These are phyloP conservation scores for Thymelicus lineola DNA, from an alignment of 2,888 invertebrate species.

Conservation along the genomic window DNA sequence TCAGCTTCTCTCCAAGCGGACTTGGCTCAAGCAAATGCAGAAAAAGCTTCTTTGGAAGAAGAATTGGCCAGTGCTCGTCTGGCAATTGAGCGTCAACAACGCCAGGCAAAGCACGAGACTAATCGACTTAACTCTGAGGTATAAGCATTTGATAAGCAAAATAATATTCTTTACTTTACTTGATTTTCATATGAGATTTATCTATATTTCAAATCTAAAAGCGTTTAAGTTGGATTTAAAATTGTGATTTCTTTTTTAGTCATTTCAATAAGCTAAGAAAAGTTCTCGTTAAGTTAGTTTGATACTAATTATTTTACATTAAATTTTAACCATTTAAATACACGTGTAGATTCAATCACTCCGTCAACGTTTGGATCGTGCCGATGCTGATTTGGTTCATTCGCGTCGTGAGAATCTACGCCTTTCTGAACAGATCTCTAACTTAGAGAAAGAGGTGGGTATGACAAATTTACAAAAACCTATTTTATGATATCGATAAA, in stretches of 20 bases:
- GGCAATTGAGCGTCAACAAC: conserved; percentile 88
- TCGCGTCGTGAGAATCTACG: conserved; percentile 92
- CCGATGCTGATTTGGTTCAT: conserved; percentile 92
- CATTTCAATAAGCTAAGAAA: no score
- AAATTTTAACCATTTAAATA: conserved; percentile 28
- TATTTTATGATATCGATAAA: neutral
- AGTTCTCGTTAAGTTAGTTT: no score
- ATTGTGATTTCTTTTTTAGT: no score
- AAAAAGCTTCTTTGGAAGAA: conserved; percentile 92
- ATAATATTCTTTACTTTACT: no score
- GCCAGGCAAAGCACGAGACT: conserved; percentile 91
- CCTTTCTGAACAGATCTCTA: conserved; percentile 91
- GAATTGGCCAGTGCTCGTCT: conserved; percentile 90
- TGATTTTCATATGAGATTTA: no score
- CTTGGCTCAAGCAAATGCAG: conserved; percentile 89
- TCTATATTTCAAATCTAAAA: no score
- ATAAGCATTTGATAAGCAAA: conserved; percentile 22
- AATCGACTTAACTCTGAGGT: conserved; percentile 91
- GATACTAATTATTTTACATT: neutral
- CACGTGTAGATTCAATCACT: conserved; percentile 85
- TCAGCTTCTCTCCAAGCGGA: conserved; percentile 91
- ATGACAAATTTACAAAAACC: neutral
- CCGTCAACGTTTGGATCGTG: conserved; percentile 90
- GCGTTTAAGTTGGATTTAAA: no score
- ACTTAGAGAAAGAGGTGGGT: conserved; percentile 91